These are phyloP conservation scores for Aldrovandia affinis DNA, from an alignment of 2,797 vertebrate species.

Conservation along the genomic window DNA sequence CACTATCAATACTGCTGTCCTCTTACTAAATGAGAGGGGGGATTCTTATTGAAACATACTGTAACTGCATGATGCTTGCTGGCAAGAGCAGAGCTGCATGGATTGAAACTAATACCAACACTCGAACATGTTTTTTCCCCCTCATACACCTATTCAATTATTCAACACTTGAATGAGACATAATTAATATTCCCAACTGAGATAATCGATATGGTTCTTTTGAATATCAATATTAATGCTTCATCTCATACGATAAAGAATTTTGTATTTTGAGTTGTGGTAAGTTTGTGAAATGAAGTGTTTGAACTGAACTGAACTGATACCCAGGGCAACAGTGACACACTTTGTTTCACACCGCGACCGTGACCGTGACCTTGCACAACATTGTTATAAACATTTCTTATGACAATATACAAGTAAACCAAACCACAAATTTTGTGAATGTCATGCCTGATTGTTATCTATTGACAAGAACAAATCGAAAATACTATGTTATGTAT, in stretches of 20 bases:
- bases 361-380: not conserved
- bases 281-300: not conserved
- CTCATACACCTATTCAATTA: not conserved
- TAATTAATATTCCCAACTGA: not conserved
- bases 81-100: not conserved
- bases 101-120: not conserved
- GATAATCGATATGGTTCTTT: not conserved
- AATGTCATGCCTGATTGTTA: not conserved
- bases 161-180: constrained; percentile 1
- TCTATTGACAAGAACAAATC: not conserved
- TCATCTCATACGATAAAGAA: not conserved
- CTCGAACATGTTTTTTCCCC: not conserved
- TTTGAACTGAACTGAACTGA: not conserved
- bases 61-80: not conserved
- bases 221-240: not conserved
- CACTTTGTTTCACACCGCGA: not conserved
- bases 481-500: not conserved
- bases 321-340: no score
- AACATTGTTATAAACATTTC: not conserved
- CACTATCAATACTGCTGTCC: constrained; percentile 3
- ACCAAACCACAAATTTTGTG: not conserved
- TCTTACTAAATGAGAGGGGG: not conserved
- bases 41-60: constrained; percentile 17
- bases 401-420: not conserved
- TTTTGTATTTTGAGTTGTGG: not conserved